These are phyloP conservation scores for Benthosema pterotum DNA, from an alignment of 2,797 vertebrate genomes.

Conservation along the genomic window DNA sequence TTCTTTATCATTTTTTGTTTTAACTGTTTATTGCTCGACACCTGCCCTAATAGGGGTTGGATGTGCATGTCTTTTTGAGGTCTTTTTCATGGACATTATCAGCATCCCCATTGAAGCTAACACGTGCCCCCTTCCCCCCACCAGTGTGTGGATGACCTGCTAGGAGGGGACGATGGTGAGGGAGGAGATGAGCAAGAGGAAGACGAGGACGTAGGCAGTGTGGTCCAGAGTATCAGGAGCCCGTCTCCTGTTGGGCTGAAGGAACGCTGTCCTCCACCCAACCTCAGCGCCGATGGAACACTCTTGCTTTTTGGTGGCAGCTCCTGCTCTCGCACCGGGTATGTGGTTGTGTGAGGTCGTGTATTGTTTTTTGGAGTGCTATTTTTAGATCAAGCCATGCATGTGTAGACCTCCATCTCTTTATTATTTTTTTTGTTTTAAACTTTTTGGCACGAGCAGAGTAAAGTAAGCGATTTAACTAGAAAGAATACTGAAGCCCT, in stretches of 20 bases:
- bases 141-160: conserved; percentile 85
- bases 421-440: too few relatives aligned
- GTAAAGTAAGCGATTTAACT: too few relatives aligned
- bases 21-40: too few relatives aligned
- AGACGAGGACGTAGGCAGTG: conserved; percentile 56
- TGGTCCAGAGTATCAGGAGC: conserved; percentile 56
- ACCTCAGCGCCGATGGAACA: conserved; percentile 85
- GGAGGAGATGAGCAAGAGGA: conserved; percentile 72
- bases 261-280: conserved; percentile 70
- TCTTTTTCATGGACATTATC: too few relatives aligned
- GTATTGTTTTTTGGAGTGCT: not conserved
- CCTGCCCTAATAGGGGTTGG: too few relatives aligned
- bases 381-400: too few relatives aligned
- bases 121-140: not conserved
- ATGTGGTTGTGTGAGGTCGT: conserved; percentile 29
- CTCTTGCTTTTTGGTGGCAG: conserved; percentile 91
- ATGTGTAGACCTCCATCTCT: too few relatives aligned
- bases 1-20: too few relatives aligned
- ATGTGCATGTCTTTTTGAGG: too few relatives aligned
- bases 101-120: not conserved
- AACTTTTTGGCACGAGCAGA: too few relatives aligned
- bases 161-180: conserved; percentile 76
- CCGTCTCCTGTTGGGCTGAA: conserved; percentile 53
- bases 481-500: too few relatives aligned
- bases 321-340: conserved; percentile 91